A percentile compares a stretch with the other conserved stretches of the same genome.
Evolutionary conservation across 2,888 invertebrate species (phyloP).

Genomic region (Ormyrus labotus): DNA sequence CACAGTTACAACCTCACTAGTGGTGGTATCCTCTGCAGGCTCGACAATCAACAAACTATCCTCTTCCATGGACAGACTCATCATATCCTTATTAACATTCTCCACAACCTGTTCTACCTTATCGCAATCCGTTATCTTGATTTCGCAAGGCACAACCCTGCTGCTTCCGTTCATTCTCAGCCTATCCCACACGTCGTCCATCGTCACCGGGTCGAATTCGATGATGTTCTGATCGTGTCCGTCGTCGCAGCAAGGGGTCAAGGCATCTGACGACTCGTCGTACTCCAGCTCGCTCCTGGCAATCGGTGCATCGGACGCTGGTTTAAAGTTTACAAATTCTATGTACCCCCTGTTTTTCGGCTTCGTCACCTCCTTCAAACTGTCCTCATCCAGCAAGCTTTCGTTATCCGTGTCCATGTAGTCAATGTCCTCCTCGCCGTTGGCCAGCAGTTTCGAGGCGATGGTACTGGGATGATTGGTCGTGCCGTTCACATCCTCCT

Average conservation of each 20-base stretch:
- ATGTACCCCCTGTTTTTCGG: conserved; percentile 82
- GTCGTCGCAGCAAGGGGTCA: conserved; percentile 60
- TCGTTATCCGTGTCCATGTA: conserved; percentile 92
- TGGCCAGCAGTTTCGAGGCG: conserved; percentile 70
- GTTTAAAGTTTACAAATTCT: conserved; percentile 79
- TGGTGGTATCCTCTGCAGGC: conserved; percentile 80
- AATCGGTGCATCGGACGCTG: conserved; percentile 67
- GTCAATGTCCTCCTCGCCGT: conserved; percentile 88
- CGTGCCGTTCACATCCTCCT: conserved; percentile 57
- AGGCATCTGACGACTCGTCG: conserved; percentile 68
- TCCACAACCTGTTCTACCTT: conserved; percentile 76
- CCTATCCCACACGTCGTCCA: conserved; percentile 70
- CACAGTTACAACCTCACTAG: conserved; percentile 77
- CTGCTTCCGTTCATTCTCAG: conserved; percentile 60
- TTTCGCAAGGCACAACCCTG: conserved; percentile 39
- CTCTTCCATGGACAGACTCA: conserved; percentile 76
- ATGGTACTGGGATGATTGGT: conserved; percentile 62
- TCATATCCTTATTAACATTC: conserved; percentile 67
- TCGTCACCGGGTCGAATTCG: conserved; percentile 70
- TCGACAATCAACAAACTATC: conserved; percentile 80
- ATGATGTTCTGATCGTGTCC: conserved; percentile 66
- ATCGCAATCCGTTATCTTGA: conserved; percentile 34
- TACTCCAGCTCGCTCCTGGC: conserved; percentile 69
- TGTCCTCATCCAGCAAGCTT: conserved; percentile 83
- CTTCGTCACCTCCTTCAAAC: conserved; percentile 77